Evolutionary conservation across 2,113 vertebrate genomes (phyloP).

Genomic region (Nerophis ophidion): DNA sequence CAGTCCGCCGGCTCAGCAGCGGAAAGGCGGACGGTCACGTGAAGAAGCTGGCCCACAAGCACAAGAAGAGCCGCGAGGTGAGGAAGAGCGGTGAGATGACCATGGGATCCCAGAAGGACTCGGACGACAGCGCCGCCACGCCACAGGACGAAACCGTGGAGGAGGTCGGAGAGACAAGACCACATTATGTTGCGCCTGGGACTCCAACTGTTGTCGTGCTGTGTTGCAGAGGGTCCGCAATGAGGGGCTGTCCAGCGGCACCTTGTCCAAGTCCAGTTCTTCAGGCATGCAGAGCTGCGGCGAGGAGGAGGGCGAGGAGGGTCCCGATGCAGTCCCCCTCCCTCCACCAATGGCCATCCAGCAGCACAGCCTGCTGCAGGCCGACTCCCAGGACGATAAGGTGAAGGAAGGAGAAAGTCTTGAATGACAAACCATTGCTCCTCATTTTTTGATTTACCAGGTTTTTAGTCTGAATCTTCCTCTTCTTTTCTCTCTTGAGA

Average conservation of each 20-base stretch:
- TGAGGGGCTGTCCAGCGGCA: constrained; percentile 94
- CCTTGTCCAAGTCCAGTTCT: constrained; percentile 94
- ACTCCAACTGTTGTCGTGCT: neutral
- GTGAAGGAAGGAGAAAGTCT: constrained; percentile 54
- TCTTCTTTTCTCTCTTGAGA: constrained; percentile 35
- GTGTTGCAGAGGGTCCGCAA: constrained; percentile 86
- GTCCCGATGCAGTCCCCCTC: constrained; percentile 86
- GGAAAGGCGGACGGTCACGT: constrained; percentile 95
- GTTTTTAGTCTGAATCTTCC: constrained; percentile 25
- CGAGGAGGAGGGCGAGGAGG: constrained; percentile 96
- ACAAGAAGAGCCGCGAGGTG: constrained; percentile 93
- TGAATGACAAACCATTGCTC: constrained; percentile 10
- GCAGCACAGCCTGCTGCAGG: constrained; percentile 96
- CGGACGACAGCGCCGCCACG: constrained; percentile 91
- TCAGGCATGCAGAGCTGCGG: constrained; percentile 99
- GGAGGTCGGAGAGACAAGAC: constrained; percentile 71
- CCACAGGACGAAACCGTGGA: constrained; percentile 95
- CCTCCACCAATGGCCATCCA: constrained; percentile 99
- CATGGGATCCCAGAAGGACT: constrained; percentile 89
- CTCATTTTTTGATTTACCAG: constrained; percentile 22
- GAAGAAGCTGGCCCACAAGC: constrained; percentile 94
- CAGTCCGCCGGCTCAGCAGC: constrained; percentile 92
- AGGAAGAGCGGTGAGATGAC: constrained; percentile 84
- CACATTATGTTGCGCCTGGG: rapidly evolving
- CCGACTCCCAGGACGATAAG: constrained; percentile 97